These are phyloP conservation scores for Hephaestus fuliginosus DNA, from an alignment of 2,797 vertebrate genomes.

Conservation along the genomic window DNA sequence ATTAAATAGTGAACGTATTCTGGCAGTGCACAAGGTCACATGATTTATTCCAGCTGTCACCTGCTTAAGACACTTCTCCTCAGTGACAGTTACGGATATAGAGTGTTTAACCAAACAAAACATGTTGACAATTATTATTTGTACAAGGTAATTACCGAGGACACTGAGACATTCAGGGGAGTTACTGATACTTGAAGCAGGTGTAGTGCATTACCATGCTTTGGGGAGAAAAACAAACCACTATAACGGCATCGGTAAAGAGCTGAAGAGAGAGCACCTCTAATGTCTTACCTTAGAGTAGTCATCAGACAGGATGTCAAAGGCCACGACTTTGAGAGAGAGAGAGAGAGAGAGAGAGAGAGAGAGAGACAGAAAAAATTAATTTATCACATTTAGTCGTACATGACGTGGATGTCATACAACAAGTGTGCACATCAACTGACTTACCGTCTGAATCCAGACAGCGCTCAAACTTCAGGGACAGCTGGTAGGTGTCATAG, in stretches of 20 bases:
- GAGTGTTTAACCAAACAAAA: too few relatives aligned
- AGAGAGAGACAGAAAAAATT: constrained; percentile 58
- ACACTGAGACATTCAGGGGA: too few relatives aligned
- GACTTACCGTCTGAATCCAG: constrained; percentile 95
- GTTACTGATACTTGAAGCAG: too few relatives aligned
- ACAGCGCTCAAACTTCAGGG: constrained; percentile 98
- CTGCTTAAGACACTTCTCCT: too few relatives aligned
- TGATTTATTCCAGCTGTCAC: too few relatives aligned
- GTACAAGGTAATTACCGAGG: too few relatives aligned
- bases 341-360: too few relatives aligned
- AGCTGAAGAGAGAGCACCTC: neutral
- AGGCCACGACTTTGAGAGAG: constrained; percentile 90
- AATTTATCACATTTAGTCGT: neutral
- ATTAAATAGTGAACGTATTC: too few relatives aligned
- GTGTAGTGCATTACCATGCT: too few relatives aligned
- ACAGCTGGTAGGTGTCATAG: constrained; percentile 96
- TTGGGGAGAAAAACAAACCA: neutral
- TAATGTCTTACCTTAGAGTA: constrained; percentile 93
- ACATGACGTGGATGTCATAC: neutral
- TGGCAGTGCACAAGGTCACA: too few relatives aligned
- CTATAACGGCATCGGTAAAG: neutral
- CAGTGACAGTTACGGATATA: too few relatives aligned
- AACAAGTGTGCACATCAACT: accelerated
- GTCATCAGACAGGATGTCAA: constrained; percentile 97
- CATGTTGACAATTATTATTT: too few relatives aligned